A percentile compares a stretch with the other conserved stretches of the same genome.
Conservation (phyloP, 2,797 vertebrate genomes). For the Gambusia yucatana region DNA sequence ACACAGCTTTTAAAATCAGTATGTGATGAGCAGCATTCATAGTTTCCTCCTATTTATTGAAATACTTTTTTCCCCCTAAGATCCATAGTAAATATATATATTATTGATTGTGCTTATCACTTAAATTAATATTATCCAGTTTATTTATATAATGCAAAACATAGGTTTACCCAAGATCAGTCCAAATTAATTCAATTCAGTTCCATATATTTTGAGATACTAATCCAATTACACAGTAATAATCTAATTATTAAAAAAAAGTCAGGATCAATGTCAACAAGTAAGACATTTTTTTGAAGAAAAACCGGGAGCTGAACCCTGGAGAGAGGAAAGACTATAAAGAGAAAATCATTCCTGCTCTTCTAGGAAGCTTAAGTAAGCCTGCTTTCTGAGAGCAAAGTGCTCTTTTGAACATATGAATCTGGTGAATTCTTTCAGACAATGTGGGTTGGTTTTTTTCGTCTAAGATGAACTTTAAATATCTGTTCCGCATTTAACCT, state of each 20-base stretch:
- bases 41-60: background rate
- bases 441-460: background rate
- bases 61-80: background rate
- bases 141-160: background rate
- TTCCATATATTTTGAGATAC: background rate
- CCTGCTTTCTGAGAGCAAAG: slow-evolving; percentile 4
- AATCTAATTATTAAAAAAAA: background rate
- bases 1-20: background rate
- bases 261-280: background rate
- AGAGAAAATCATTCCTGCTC: background rate
- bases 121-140: background rate
- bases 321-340: background rate
- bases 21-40: background rate
- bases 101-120: background rate
- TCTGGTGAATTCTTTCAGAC: background rate
- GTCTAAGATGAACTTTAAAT: background rate
- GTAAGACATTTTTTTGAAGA: background rate
- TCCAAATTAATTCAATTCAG: background rate
- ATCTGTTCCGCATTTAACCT: background rate
- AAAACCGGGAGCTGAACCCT: background rate
- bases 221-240: background rate
- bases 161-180: background rate
- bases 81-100: background rate
- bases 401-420: background rate
- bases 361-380: background rate